phyloP scores from a whole-genome alignment of 2,888 invertebrate genomes.

The Tetramorium bicarinatum region DNA sequence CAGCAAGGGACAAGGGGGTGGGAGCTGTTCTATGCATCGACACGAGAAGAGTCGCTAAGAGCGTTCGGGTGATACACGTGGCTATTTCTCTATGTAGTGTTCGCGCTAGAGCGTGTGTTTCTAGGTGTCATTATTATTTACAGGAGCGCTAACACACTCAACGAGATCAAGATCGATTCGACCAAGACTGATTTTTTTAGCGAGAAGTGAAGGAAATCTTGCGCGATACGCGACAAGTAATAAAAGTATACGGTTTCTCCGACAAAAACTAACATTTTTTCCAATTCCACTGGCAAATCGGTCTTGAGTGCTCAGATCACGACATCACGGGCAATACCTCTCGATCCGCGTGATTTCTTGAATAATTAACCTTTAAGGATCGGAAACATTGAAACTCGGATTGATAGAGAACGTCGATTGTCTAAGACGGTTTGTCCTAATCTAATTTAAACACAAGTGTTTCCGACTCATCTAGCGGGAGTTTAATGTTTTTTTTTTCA shows the following conservation, averaged over 20 bases:
- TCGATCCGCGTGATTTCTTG: constrained; percentile 20
- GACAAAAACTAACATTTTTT: neutral
- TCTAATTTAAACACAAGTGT: constrained; percentile 26
- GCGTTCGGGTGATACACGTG: constrained; percentile 49
- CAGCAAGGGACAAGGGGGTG: constrained; percentile 85
- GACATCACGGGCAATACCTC: constrained; percentile 44
- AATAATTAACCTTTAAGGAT: constrained; percentile 16
- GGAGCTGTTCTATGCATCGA: constrained; percentile 68
- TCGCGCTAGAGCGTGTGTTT: constrained; percentile 52
- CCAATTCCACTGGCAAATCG: constrained; percentile 44
- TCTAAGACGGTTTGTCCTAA: constrained; percentile 15
- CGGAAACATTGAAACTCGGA: neutral
- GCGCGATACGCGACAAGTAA: neutral
- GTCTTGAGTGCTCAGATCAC: constrained; percentile 57
- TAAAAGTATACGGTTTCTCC: neutral
- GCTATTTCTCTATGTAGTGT: constrained; percentile 37
- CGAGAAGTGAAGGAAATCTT: neutral
- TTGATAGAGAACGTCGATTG: constrained; percentile 7
- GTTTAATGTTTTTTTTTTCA: neutral
- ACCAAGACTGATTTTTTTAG: neutral
- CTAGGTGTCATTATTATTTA: constrained; percentile 60
- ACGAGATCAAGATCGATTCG: constrained; percentile 62
- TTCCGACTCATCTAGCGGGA: neutral
- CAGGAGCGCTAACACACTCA: constrained; percentile 42
- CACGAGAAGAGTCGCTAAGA: constrained; percentile 56